Evolutionary conservation across 64 coral and sea anemone genomes (phyloP).

Genomic region (Dendronephthya gigantea): DNA sequence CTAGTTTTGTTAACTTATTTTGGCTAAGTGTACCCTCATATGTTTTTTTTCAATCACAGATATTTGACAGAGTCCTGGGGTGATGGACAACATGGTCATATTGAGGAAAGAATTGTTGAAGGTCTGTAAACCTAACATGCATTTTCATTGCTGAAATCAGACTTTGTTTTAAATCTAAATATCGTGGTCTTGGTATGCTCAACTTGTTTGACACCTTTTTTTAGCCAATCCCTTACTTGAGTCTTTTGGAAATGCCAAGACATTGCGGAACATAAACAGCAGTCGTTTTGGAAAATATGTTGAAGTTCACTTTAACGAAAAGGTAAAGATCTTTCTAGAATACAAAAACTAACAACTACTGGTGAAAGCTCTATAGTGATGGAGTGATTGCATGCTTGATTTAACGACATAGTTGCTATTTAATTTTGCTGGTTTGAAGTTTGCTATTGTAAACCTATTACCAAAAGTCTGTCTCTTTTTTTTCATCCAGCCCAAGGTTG

Average conservation of each 20-base stretch:
- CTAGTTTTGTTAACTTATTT: no score
- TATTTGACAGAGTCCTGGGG: constrained; percentile 97
- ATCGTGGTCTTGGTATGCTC: background rate
- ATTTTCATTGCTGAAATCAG: no score
- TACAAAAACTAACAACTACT: background rate
- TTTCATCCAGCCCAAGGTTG: constrained; percentile 53
- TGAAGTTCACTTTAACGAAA: constrained; percentile 94
- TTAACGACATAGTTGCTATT: no score
- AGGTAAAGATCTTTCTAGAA: constrained; percentile 31
- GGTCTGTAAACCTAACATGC: constrained; percentile 27
- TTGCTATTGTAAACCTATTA: no score
- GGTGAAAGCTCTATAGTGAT: no score
- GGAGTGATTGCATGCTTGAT: no score
- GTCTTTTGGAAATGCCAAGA: constrained; percentile 98
- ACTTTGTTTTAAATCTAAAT: no score
- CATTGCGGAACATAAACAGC: constrained; percentile 88
- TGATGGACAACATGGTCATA: constrained; percentile 71
- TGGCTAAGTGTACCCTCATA: no score
- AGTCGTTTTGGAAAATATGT: constrained; percentile 94
- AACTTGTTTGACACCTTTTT: background rate
- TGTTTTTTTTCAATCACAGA: constrained; percentile 9
- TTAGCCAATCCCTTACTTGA: constrained; percentile 82
- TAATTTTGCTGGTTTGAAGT: no score
- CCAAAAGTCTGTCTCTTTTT: no score
- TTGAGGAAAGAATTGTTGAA: constrained; percentile 97